A percentile compares a stretch with the other conserved stretches of the same genome.
Conservation (phyloP, 2,113 vertebrate species). For the Coptodon rendalli region DNA sequence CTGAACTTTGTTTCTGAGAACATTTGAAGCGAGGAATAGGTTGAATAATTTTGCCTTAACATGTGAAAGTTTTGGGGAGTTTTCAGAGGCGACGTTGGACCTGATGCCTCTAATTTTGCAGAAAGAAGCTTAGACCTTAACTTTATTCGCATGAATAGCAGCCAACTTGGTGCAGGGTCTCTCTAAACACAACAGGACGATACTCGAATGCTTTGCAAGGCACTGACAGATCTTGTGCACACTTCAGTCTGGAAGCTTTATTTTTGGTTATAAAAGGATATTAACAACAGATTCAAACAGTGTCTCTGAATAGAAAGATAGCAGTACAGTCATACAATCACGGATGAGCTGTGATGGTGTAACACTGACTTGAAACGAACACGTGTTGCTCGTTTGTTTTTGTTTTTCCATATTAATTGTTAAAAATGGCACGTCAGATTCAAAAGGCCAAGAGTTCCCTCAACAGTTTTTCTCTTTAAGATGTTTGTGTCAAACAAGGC, state of each 20-base stretch:
- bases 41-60: not conserved
- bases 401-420: not conserved
- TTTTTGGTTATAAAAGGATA: not conserved
- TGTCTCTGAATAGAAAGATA: not conserved
- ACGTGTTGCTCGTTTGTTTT: not conserved
- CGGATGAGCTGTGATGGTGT: not conserved
- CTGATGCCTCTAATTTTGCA: not conserved
- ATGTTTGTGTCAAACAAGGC: not conserved
- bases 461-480: not conserved
- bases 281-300: not conserved
- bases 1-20: not conserved
- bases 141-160: not conserved
- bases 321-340: not conserved
- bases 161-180: not conserved
- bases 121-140: not conserved
- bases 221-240: not conserved
- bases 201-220: not conserved
- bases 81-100: not conserved
- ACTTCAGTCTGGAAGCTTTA: not conserved
- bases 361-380: not conserved
- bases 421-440: not conserved
- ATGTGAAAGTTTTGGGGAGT: not conserved
- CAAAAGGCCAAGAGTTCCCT: not conserved
- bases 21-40: not conserved
- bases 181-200: not conserved